Evolutionary conservation across 2,888 invertebrate species (phyloP).

Genomic region (Lobophora halterata): DNA sequence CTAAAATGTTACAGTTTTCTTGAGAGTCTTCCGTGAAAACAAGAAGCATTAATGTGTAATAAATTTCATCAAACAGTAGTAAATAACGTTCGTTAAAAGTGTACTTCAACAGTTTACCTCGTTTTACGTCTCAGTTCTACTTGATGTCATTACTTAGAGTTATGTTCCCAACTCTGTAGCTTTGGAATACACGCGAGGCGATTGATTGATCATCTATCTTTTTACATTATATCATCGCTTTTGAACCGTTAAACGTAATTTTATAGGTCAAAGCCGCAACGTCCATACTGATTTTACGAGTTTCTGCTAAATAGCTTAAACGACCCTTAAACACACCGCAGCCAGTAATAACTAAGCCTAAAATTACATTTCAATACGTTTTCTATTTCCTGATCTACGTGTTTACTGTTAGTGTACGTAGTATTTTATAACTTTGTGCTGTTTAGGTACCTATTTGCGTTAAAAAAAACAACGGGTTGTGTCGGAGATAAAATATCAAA

Average conservation of each 20-base stretch:
- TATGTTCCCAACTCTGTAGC: conserved; percentile 22
- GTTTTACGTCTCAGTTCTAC: conserved; percentile 22
- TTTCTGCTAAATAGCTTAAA: conserved; percentile 26
- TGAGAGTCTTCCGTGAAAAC: neutral
- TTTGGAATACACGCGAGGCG: conserved; percentile 20
- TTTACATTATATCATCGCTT: conserved; percentile 34
- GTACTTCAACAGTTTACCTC: conserved; percentile 14
- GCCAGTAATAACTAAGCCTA: conserved; percentile 18
- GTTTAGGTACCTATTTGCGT: too few species aligned
- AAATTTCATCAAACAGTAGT: conserved; percentile 18
- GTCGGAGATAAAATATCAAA: too few species aligned
- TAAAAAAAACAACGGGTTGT: too few species aligned
- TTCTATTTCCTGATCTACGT: too few species aligned
- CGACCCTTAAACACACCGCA: conserved; percentile 21
- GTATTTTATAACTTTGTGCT: too few species aligned
- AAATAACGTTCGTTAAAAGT: conserved; percentile 24
- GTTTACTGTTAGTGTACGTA: too few species aligned
- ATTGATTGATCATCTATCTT: conserved; percentile 28
- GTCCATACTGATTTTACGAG: conserved; percentile 30
- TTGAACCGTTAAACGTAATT: conserved; percentile 37
- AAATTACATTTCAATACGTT: too few species aligned
- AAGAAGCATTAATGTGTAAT: conserved; percentile 2
- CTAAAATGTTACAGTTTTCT: too few species aligned
- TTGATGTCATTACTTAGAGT: conserved; percentile 23
- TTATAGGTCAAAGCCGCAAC: conserved; percentile 32